These are phyloP conservation scores for Melopsittacus undulatus DNA, from an alignment of 2,797 vertebrate genomes.

Conservation along the genomic window DNA sequence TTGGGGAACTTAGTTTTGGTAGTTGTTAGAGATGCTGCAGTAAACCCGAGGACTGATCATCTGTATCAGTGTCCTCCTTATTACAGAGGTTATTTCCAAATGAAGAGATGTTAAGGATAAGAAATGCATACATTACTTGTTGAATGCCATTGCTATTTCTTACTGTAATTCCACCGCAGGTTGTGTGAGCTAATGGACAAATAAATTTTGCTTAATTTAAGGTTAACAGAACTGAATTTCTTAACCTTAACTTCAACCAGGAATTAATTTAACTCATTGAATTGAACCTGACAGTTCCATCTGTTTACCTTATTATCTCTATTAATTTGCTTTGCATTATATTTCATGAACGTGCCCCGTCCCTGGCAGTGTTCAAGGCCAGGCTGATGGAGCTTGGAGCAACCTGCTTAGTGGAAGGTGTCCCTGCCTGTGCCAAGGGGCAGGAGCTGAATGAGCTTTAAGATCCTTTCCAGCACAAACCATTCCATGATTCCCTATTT, in stretches of 20 bases:
- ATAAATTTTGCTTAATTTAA: conserved; percentile 3
- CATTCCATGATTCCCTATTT: background rate
- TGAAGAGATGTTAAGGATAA: background rate
- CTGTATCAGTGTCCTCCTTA: background rate
- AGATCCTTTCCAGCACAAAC: background rate
- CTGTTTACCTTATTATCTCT: background rate
- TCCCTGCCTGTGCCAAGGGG: background rate
- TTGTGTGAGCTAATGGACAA: background rate
- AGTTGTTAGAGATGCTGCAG: background rate
- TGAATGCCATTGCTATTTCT: background rate
- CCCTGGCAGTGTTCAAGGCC: background rate
- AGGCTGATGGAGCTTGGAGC: background rate
- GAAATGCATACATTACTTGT: background rate
- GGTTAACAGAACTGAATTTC: conserved; percentile 10
- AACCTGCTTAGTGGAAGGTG: background rate
- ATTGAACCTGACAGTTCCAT: background rate
- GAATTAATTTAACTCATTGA: conserved; percentile 9
- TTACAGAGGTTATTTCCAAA: background rate
- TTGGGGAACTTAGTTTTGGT: background rate
- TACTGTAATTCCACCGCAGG: background rate
- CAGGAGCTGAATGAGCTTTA: background rate
- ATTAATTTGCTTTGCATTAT: conserved; percentile 9
- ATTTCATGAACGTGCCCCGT: background rate
- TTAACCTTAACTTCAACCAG: background rate
- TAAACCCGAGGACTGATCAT: background rate